Conservation (phyloP, 2,888 invertebrate species). For the Margaritifera margaritifera region DNA sequence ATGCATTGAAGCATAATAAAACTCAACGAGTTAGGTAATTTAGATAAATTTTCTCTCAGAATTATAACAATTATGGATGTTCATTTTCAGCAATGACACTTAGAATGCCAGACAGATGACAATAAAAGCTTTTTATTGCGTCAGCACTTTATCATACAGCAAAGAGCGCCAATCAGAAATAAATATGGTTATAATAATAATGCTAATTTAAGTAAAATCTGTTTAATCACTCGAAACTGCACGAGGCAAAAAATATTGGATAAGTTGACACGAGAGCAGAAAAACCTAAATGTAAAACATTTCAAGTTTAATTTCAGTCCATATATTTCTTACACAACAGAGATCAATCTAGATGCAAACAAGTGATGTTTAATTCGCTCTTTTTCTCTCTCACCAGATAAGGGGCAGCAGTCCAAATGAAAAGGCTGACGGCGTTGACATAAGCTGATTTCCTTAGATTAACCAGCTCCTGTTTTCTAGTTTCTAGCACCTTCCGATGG, state of each 20-base stretch:
- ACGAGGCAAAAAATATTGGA: too few relatives aligned
- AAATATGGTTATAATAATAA: neutral
- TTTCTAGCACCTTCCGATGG: constrained; percentile 88
- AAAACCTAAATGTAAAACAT: too few relatives aligned
- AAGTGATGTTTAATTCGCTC: too few relatives aligned
- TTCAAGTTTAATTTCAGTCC: too few relatives aligned
- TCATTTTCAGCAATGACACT: neutral
- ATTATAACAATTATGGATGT: neutral
- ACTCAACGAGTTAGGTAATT: neutral
- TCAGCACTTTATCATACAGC: too few relatives aligned
- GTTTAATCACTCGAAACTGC: too few relatives aligned
- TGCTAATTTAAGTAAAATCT: neutral
- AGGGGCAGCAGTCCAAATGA: constrained; percentile 95
- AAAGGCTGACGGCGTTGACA: constrained; percentile 80
- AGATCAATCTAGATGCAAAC: too few relatives aligned
- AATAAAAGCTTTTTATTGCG: too few relatives aligned
- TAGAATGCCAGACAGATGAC: neutral
- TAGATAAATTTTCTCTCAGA: too few relatives aligned
- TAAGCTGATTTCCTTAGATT: constrained; percentile 90
- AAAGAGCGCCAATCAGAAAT: neutral
- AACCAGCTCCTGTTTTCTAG: constrained; percentile 88
- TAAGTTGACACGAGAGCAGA: too few relatives aligned
- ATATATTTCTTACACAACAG: too few relatives aligned
- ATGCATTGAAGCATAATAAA: neutral
- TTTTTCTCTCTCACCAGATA: constrained; percentile 81